phyloP scores from a whole-genome alignment of 2,888 invertebrate genomes.

The Eilema sororculum region DNA sequence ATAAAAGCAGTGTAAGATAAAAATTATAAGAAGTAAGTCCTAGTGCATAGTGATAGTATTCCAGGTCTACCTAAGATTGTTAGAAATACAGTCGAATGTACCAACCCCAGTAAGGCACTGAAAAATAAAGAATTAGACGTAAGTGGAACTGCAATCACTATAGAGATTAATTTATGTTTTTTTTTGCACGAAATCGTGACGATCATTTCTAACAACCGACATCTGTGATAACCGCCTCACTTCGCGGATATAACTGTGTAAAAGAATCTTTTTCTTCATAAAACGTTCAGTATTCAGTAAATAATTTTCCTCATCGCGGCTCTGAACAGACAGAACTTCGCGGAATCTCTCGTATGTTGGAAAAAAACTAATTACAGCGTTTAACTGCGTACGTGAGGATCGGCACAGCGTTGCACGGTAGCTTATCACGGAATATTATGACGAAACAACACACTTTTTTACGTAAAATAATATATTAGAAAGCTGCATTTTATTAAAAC shows the following conservation, averaged over 20 bases:
- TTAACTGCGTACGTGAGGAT: constrained; percentile 22
- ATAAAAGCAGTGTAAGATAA: too few relatives aligned
- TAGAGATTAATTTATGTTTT: neutral
- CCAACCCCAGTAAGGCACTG: too few relatives aligned
- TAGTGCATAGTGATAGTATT: too few relatives aligned
- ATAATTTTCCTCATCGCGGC: constrained; percentile 24
- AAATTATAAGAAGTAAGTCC: too few relatives aligned
- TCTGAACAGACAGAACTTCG: constrained; percentile 19
- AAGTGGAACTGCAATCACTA: neutral
- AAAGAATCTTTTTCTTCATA: constrained; percentile 13
- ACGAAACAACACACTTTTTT: constrained; percentile 20
- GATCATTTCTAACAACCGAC: neutral
- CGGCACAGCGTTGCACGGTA: constrained; percentile 11
- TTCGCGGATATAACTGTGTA: constrained; percentile 19
- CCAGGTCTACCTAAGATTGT: too few relatives aligned
- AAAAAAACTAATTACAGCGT: constrained; percentile 26
- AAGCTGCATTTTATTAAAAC: neutral
- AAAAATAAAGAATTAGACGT: too few relatives aligned
- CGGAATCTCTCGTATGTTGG: constrained; percentile 25
- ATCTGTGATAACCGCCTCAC: neutral
- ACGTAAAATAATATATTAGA: constrained; percentile 8
- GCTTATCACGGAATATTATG: constrained; percentile 4
- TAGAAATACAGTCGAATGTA: too few relatives aligned
- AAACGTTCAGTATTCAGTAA: constrained; percentile 22
- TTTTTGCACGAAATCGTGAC: neutral